These are phyloP conservation scores for Phrynocephalus forsythii DNA, from an alignment of 2,797 vertebrate genomes.

Conservation along the genomic window DNA sequence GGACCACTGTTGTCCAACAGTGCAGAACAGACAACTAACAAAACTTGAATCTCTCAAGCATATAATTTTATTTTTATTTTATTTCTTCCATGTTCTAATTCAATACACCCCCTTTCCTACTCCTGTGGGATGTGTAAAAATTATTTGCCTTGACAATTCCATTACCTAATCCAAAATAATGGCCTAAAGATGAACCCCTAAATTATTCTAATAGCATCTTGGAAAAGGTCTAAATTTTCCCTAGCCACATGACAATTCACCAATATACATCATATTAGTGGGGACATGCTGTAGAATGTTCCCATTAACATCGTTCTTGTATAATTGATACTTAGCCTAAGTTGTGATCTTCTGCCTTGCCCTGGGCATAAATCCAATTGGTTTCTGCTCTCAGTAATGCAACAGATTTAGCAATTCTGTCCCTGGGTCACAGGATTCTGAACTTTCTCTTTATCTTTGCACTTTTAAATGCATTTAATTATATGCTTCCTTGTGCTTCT, in stretches of 20 bases:
- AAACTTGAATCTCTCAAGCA: slow-evolving; percentile 66
- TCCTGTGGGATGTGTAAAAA: slow-evolving; percentile 51
- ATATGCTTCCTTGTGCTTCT: not conserved
- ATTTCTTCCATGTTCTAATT: slow-evolving; percentile 71
- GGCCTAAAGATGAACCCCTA: slow-evolving; percentile 53
- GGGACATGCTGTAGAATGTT: slow-evolving; percentile 29
- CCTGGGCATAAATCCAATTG: slow-evolving; percentile 37
- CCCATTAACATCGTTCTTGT: slow-evolving; percentile 45
- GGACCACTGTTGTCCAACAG: slow-evolving; percentile 61
- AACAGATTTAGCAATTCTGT: slow-evolving; percentile 14
- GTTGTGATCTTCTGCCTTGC: slow-evolving; percentile 19
- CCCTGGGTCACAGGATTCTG: not conserved
- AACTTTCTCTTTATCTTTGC: slow-evolving; percentile 23
- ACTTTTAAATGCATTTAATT: slow-evolving; percentile 12
- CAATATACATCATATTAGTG: slow-evolving; percentile 56
- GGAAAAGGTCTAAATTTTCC: slow-evolving; percentile 51
- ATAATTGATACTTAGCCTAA: slow-evolving; percentile 60
- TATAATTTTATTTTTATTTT: slow-evolving; percentile 45
- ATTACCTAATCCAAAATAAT: slow-evolving; percentile 72
- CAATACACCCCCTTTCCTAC: slow-evolving; percentile 66
- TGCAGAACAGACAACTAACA: slow-evolving; percentile 65
- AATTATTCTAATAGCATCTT: slow-evolving; percentile 60
- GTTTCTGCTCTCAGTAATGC: slow-evolving; percentile 7
- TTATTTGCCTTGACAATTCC: slow-evolving; percentile 67
- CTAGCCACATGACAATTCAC: slow-evolving; percentile 48